A percentile compares a stretch with the other conserved stretches of the same genome.
These are phyloP conservation scores for Drosophila equinoxialis DNA, from an alignment of 1,140 invertebrate genomes.

Conservation along the genomic window DNA sequence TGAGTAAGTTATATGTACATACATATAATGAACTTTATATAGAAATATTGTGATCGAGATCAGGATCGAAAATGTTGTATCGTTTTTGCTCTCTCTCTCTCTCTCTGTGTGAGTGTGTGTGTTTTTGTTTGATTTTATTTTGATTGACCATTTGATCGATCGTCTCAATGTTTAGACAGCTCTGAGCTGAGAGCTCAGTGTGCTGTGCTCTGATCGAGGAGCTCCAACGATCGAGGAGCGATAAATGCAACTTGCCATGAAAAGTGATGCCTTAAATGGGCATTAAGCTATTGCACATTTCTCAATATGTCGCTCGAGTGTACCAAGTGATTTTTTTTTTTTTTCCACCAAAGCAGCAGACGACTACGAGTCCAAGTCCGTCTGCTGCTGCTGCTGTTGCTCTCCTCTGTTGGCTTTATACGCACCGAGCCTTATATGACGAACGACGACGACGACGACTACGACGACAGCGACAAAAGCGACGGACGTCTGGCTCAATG, in stretches of 20 bases:
- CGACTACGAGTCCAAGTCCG: constrained; percentile 11
- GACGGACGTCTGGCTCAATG: constrained; percentile 30
- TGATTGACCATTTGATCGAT: constrained; percentile 54
- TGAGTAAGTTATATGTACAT: constrained; percentile 6
- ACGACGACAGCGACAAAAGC: constrained; percentile 14
- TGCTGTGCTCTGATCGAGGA: constrained; percentile 47
- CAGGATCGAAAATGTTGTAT: constrained; percentile 6
- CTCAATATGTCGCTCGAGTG: constrained; percentile 82
- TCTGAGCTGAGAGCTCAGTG: constrained; percentile 50
- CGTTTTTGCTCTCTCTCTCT: constrained; percentile 8
- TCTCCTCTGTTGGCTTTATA: constrained; percentile 68
- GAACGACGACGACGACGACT: constrained; percentile 53
- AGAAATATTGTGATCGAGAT: constrained; percentile 12
- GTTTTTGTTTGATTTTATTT: constrained; percentile 16
- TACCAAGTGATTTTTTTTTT: constrained; percentile 79
- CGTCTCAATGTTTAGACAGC: constrained; percentile 35
- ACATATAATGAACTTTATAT: neutral
- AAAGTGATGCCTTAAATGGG: constrained; percentile 81
- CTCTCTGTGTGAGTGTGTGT: neutral
- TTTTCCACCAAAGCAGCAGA: constrained; percentile 27
- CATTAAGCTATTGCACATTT: constrained; percentile 83
- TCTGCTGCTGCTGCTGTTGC: constrained; percentile 16
- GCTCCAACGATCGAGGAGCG: constrained; percentile 53
- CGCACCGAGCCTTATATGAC: constrained; percentile 78
- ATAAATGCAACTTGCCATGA: constrained; percentile 83